These are phyloP conservation scores for Typhlichthys subterraneus DNA, from an alignment of 2,797 vertebrate genomes.

Conservation along the genomic window DNA sequence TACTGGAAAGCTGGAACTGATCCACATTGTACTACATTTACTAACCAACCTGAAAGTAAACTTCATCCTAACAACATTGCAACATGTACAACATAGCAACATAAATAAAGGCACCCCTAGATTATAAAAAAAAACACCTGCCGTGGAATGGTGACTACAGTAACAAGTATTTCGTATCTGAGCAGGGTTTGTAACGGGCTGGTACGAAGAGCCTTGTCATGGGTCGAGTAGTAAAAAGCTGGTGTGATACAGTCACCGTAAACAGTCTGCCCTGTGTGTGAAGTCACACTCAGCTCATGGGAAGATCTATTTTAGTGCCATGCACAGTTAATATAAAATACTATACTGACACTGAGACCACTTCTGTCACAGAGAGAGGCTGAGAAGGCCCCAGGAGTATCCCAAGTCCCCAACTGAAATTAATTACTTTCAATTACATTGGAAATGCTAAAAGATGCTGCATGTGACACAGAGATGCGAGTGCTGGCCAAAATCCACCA, in stretches of 20 bases:
- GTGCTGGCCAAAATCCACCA: constrained; percentile 47
- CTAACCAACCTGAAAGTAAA: constrained; percentile 38
- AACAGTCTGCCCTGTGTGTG: constrained; percentile 44
- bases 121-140: constrained; percentile 11
- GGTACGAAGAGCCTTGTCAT: constrained; percentile 47
- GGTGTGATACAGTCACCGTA: constrained; percentile 29
- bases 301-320: constrained; percentile 47
- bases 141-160: constrained; percentile 36
- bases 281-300: constrained; percentile 56
- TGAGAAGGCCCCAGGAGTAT: constrained; percentile 16
- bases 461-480: constrained; percentile 35
- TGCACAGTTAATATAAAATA: constrained; percentile 42
- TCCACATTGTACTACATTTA: constrained; percentile 21
- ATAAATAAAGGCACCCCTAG: constrained; percentile 56
- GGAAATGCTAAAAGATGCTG: constrained; percentile 54
- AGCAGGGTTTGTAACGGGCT: constrained; percentile 57
- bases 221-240: constrained; percentile 39
- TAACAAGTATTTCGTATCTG: constrained; percentile 57
- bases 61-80: constrained; percentile 3
- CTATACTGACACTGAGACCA: constrained; percentile 22
- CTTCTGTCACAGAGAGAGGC: constrained; percentile 21
- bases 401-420: constrained; percentile 37
- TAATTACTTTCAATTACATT: constrained; percentile 68
- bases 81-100: constrained; percentile 20
- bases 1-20: constrained; percentile 21